phyloP scores from a whole-genome alignment of 2,888 invertebrate species.

The Carpatolechia fugitivella region DNA sequence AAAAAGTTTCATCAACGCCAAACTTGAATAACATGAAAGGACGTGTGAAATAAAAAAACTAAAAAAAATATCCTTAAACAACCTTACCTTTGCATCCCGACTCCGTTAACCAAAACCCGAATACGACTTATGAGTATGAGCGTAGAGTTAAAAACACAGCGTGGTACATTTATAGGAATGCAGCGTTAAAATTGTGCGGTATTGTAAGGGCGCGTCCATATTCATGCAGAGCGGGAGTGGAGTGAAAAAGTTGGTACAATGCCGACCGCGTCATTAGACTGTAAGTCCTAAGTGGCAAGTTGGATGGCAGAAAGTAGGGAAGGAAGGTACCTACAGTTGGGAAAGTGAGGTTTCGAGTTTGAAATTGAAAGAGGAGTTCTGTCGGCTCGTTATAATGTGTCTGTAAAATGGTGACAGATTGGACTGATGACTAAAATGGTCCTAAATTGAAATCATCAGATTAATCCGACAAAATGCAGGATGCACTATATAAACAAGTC shows the following conservation, averaged over 20 bases:
- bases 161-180: background rate
- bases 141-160: background rate
- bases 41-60: too few species aligned
- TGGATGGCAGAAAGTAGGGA: slow-evolving; percentile 22
- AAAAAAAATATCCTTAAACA: too few species aligned
- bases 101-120: background rate
- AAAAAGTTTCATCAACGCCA: too few species aligned
- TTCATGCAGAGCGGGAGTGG: slow-evolving; percentile 43
- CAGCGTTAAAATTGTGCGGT: slow-evolving; percentile 16
- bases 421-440: too few species aligned
- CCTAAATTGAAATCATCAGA: too few species aligned
- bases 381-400: too few species aligned
- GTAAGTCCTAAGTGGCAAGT: slow-evolving; percentile 52
- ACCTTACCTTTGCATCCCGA: background rate
- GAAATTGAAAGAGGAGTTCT: background rate
- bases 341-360: background rate
- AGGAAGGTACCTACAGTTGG: background rate
- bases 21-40: too few species aligned
- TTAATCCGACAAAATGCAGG: too few species aligned
- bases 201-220: slow-evolving; percentile 35
- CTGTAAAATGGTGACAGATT: too few species aligned
- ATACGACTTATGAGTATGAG: background rate
- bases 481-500: too few species aligned
- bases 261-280: slow-evolving; percentile 51
- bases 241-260: slow-evolving; percentile 61